phyloP scores from a whole-genome alignment of 2,888 invertebrate genomes.

The Auanema sp. region DNA sequence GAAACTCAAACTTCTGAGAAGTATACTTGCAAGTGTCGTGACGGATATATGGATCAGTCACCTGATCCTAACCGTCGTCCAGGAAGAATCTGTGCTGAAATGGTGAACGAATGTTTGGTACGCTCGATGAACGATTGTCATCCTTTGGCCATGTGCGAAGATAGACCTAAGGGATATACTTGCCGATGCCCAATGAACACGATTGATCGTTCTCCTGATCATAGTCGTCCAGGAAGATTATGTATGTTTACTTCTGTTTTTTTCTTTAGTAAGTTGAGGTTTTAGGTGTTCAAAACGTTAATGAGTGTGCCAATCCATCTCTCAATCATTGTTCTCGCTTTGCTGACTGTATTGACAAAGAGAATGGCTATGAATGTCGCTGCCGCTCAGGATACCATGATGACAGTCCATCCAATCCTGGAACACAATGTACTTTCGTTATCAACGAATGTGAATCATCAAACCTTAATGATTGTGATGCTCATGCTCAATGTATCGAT shows the following conservation, averaged over 20 bases:
- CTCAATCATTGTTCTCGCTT: conserved; percentile 63
- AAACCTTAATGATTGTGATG: conserved; percentile 62
- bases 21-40: conserved; percentile 85
- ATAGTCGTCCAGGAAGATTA: conserved; percentile 53
- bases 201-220: conserved; percentile 60
- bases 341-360: conserved; percentile 61
- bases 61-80: conserved; percentile 50
- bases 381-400: conserved; percentile 60
- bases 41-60: conserved; percentile 75
- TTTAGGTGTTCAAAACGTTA: conserved; percentile 21
- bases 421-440: conserved; percentile 58
- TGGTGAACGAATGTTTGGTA: conserved; percentile 62
- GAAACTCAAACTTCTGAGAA: conserved; percentile 41
- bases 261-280: neutral
- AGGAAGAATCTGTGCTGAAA: conserved; percentile 58
- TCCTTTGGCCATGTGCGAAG: conserved; percentile 59
- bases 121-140: conserved; percentile 62
- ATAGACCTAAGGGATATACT: conserved; percentile 71
- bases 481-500: conserved; percentile 61
- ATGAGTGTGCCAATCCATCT: conserved; percentile 59
- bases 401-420: conserved; percentile 56
- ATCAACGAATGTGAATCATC: conserved; percentile 63
- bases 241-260: conserved; percentile 29
- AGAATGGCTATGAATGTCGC: conserved; percentile 57
- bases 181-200: conserved; percentile 60